These are phyloP conservation scores for Sesia apiformis DNA, from an alignment of 2,888 invertebrate species.

Conservation along the genomic window DNA sequence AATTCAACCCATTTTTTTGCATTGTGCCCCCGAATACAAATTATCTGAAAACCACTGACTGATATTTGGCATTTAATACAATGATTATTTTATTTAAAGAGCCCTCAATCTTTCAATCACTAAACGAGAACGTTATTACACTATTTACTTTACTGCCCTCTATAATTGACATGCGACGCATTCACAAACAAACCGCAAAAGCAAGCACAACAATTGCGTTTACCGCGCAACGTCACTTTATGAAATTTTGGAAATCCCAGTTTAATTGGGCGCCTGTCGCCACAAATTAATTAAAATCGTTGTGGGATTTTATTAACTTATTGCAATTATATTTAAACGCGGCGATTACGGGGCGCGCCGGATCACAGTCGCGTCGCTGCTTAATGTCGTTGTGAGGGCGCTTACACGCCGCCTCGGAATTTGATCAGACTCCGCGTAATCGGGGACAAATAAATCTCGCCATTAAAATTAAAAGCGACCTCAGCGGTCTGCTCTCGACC, in stretches of 20 bases:
- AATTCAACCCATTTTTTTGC: no score
- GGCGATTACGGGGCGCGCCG: constrained; percentile 40
- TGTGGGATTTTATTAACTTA: constrained; percentile 64
- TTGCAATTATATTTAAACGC: constrained; percentile 66
- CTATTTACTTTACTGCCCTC: constrained; percentile 25
- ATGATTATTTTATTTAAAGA: constrained; percentile 3
- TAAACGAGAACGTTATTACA: constrained; percentile 26
- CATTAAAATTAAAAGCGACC: constrained; percentile 60
- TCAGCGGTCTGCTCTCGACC: constrained; percentile 46
- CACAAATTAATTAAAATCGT: constrained; percentile 64
- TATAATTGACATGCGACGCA: constrained; percentile 19
- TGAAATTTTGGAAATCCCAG: constrained; percentile 49
- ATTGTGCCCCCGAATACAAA: background rate
- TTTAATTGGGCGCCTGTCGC: constrained; percentile 56
- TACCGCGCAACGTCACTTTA: constrained; percentile 34
- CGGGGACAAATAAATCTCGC: constrained; percentile 61
- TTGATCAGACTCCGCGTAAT: constrained; percentile 58
- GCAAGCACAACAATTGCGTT: constrained; percentile 32
- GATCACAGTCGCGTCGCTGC: constrained; percentile 23
- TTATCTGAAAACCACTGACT: background rate
- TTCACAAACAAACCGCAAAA: constrained; percentile 30
- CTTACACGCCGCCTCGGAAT: constrained; percentile 39
- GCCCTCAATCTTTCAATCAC: constrained; percentile 21
- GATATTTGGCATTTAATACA: background rate
- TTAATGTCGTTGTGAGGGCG: constrained; percentile 39